A percentile compares a stretch with the other conserved stretches of the same genome.
phyloP scores from a whole-genome alignment of 2,888 invertebrate genomes.

The Synergus gifuensis region DNA sequence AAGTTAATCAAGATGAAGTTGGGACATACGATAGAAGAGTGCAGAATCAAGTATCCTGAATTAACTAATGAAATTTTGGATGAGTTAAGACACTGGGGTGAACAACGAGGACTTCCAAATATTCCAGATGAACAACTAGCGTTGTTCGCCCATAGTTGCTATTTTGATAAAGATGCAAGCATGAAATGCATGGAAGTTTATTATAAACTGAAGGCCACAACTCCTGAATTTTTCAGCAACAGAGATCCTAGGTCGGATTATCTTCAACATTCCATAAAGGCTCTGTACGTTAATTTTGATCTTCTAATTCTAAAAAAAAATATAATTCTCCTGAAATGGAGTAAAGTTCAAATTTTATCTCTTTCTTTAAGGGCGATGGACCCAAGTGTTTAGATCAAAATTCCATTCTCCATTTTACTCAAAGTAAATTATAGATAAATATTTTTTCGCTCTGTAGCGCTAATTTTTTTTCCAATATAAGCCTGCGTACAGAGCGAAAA shows the following conservation, averaged over 20 bases:
- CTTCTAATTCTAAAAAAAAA: constrained; percentile 2
- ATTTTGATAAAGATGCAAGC: constrained; percentile 81
- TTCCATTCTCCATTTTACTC: too few relatives aligned
- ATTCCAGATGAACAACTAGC: constrained; percentile 82
- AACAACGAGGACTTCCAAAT: constrained; percentile 56
- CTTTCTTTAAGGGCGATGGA: too few relatives aligned
- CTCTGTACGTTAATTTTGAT: constrained; percentile 79
- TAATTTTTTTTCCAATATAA: too few relatives aligned
- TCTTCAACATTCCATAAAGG: constrained; percentile 71
- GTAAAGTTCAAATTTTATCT: background rate
- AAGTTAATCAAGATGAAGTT: constrained; percentile 62
- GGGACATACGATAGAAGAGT: constrained; percentile 65
- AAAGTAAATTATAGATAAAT: too few relatives aligned
- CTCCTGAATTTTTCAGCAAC: constrained; percentile 83
- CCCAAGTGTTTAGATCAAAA: too few relatives aligned
- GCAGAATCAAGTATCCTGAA: constrained; percentile 62
- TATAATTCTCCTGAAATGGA: too few relatives aligned
- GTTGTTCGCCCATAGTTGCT: constrained; percentile 84
- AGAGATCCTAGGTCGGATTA: constrained; percentile 77
- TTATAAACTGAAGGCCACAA: constrained; percentile 81
- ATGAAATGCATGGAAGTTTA: constrained; percentile 83
- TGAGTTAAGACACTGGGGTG: constrained; percentile 63
- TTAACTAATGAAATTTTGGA: constrained; percentile 63
- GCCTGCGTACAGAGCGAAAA: too few relatives aligned
- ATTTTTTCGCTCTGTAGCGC: too few relatives aligned